Conservation (phyloP, 2,113 vertebrate species). For the Pelecanoides urinatrix region DNA sequence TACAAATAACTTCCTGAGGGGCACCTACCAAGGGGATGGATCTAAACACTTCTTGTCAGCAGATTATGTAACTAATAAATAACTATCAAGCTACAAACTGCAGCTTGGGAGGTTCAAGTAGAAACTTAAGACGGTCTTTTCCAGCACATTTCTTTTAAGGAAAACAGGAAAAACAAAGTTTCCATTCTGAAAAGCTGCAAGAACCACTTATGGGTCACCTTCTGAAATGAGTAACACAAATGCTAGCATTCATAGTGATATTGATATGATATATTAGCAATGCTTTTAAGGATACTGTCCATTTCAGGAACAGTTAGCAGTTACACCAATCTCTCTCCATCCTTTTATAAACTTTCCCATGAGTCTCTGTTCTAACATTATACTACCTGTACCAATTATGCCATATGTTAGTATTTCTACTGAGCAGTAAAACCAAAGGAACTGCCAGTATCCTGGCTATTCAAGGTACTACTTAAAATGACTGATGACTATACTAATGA, state of each 20-base stretch:
- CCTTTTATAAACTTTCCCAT: background rate
- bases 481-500: background rate
- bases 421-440: background rate
- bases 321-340: background rate
- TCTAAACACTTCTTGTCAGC: background rate
- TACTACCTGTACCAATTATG: background rate
- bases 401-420: background rate
- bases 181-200: background rate
- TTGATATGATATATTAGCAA: fast-evolving
- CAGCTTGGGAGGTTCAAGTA: background rate
- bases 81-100: background rate
- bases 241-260: background rate
- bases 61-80: background rate
- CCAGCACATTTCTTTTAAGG: background rate
- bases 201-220: background rate
- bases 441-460: background rate
- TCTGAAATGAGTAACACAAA: fast-evolving
- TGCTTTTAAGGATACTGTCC: background rate
- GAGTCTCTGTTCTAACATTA: background rate
- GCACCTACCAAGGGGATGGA: fast-evolving
- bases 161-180: background rate
- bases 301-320: background rate
- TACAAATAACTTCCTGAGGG: background rate
- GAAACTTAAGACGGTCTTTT: background rate
- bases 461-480: background rate